phyloP scores from a whole-genome alignment of 2,113 vertebrate species.

The Python bivittatus region DNA sequence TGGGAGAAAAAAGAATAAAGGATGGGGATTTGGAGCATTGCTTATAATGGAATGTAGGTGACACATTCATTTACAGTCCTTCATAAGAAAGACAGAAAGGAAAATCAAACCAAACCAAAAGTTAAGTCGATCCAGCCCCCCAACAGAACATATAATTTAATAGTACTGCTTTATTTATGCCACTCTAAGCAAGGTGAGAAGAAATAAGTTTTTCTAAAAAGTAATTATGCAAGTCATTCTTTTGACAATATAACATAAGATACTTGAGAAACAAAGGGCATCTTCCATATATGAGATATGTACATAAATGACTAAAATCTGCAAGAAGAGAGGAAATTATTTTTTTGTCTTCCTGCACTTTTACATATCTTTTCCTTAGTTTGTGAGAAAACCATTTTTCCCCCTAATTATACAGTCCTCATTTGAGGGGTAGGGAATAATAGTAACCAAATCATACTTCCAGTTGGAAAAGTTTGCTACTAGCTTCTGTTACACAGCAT shows the following conservation, averaged over 20 bases:
- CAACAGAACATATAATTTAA: not conserved
- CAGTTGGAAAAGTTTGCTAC: not conserved
- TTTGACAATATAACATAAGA: not conserved
- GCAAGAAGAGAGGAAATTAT: not conserved
- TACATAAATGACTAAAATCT: not conserved
- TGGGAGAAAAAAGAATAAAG: not conserved
- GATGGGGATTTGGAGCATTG: not conserved
- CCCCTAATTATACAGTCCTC: too few relatives aligned
- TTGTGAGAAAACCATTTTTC: not conserved
- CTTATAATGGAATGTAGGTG: not conserved
- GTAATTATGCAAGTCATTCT: not conserved
- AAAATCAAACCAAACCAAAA: not conserved
- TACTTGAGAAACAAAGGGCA: not conserved
- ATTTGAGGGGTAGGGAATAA: not conserved
- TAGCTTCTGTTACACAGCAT: fast-evolving
- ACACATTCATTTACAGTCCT: not conserved
- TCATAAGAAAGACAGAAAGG: not conserved
- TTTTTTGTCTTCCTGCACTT: too few relatives aligned
- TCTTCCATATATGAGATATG: not conserved
- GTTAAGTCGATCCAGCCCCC: not conserved
- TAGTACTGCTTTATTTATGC: not conserved
- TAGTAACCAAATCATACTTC: not conserved
- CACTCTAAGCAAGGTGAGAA: not conserved
- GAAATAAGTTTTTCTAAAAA: not conserved
- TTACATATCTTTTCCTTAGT: not conserved